Evolutionary conservation across 2,888 invertebrate genomes (phyloP).

Genomic region (Eilema caniola): DNA sequence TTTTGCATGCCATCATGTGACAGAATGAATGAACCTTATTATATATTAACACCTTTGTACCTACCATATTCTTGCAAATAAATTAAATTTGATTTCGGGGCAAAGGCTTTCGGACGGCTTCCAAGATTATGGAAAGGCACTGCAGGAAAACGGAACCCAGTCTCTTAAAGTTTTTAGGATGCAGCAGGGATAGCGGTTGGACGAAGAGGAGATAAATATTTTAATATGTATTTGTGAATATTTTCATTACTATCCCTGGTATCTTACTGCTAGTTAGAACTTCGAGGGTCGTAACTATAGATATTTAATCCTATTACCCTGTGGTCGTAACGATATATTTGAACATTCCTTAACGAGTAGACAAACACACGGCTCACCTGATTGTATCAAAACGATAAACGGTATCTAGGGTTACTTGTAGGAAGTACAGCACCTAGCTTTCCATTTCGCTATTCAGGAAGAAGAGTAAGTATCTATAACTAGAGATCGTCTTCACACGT

Average conservation of each 20-base stretch:
- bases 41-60: no score
- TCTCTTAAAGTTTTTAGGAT: neutral
- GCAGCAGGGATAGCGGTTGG: neutral
- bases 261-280: neutral
- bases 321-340: constrained; percentile 2
- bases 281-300: neutral
- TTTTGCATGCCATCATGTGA: no score
- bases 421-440: neutral
- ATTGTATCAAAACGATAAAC: neutral
- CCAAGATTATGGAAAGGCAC: no score
- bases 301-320: neutral
- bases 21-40: no score
- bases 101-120: no score
- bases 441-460: neutral
- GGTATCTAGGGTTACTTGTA: neutral
- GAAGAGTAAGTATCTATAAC: neutral
- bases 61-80: no score
- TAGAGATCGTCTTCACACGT: no score
- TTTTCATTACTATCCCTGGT: neutral
- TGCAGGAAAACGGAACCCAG: neutral
- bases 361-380: neutral
- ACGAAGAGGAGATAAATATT: neutral
- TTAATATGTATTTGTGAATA: neutral
- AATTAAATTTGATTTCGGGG: no score
- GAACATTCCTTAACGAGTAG: neutral